Conservation (phyloP, 2,888 invertebrate species). For the Buathra laborator region DNA sequence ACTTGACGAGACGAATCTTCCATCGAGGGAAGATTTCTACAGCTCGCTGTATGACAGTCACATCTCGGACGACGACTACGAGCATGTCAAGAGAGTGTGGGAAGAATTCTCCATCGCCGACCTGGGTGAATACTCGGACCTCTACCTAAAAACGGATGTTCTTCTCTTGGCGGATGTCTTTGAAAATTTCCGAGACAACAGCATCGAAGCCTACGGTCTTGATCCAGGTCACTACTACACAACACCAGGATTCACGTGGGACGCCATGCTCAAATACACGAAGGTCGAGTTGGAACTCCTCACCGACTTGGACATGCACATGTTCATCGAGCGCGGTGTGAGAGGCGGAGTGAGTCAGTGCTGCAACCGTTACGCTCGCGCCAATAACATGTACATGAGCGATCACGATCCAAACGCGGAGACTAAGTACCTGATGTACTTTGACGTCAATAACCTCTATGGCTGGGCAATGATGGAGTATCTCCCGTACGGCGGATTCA, state of each 20-base stretch:
- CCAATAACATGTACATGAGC: constrained; percentile 71
- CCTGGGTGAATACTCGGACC: constrained; percentile 79
- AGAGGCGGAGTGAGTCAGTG: constrained; percentile 73
- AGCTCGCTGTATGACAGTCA: constrained; percentile 68
- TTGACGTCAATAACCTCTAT: constrained; percentile 62
- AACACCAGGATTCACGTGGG: constrained; percentile 61
- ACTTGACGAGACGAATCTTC: constrained; percentile 69
- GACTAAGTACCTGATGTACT: constrained; percentile 62
- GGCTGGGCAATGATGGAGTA: constrained; percentile 52
- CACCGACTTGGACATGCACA: constrained; percentile 70
- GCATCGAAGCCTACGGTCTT: constrained; percentile 75
- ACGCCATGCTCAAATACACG: constrained; percentile 66
- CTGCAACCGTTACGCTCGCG: constrained; percentile 71
- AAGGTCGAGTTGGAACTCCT: constrained; percentile 61
- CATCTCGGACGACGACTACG: constrained; percentile 74
- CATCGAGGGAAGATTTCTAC: constrained; percentile 71
- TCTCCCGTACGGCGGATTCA: constrained; percentile 70
- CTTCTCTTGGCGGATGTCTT: constrained; percentile 80
- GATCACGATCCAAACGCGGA: constrained; percentile 45
- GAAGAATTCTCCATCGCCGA: constrained; percentile 74
- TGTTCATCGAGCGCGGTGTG: constrained; percentile 73
- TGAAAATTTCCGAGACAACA: constrained; percentile 79
- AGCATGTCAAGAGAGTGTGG: constrained; percentile 80
- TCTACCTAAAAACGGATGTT: constrained; percentile 81
- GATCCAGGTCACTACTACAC: constrained; percentile 74